phyloP scores from a whole-genome alignment of 2,888 invertebrate species.

The Cosmopolites sordidus region DNA sequence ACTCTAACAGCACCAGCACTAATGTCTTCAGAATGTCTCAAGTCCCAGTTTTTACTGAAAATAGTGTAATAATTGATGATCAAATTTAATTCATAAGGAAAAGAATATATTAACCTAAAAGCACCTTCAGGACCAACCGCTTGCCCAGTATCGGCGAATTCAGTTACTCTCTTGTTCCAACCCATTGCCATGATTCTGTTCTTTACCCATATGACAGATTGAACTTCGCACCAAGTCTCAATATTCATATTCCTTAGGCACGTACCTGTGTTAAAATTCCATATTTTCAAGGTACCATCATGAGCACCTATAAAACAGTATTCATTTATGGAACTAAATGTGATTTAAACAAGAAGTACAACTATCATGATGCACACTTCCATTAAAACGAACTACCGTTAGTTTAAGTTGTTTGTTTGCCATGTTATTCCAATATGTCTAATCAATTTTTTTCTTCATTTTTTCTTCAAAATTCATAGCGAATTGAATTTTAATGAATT shows the following conservation, averaged over 20 bases:
- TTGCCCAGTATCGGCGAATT: conserved; percentile 57
- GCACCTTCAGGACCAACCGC: conserved; percentile 49
- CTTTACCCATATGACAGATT: conserved; percentile 52
- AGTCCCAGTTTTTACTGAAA: conserved; percentile 62
- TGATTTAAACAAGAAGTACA: too few species aligned
- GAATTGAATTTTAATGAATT: too few species aligned
- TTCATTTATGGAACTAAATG: too few species aligned
- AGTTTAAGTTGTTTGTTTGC: too few species aligned
- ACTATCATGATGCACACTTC: too few species aligned
- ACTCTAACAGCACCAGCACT: conserved; percentile 62
- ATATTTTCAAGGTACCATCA: conserved; percentile 74
- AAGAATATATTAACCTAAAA: conserved; percentile 31
- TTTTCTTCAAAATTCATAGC: too few species aligned
- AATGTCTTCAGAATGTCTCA: conserved; percentile 70
- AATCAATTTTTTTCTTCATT: too few species aligned
- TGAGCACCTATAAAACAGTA: conserved; percentile 67
- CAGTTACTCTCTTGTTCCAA: conserved; percentile 71
- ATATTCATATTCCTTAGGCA: conserved; percentile 63
- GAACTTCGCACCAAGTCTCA: conserved; percentile 49
- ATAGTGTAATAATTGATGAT: too few species aligned
- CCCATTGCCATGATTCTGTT: conserved; percentile 70
- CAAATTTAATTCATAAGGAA: neutral
- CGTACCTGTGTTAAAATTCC: conserved; percentile 80
- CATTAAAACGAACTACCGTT: too few species aligned
- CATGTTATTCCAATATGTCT: too few species aligned